phyloP scores from a whole-genome alignment of 2,113 vertebrate genomes.

The Apodemus speciosus region DNA sequence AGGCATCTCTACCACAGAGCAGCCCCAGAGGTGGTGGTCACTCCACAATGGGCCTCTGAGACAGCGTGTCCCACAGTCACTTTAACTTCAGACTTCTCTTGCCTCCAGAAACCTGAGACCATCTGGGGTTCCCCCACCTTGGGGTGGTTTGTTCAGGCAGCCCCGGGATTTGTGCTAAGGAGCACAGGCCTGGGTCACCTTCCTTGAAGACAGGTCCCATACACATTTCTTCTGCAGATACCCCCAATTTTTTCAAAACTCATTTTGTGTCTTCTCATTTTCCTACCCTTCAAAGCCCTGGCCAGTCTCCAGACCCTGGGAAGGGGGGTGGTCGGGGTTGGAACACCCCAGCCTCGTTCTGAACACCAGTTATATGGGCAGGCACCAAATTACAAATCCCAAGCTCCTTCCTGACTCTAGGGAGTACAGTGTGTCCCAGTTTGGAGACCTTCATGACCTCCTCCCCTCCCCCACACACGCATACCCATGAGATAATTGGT shows the following conservation, averaged over 20 bases:
- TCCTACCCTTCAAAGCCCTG: not conserved
- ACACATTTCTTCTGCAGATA: not conserved
- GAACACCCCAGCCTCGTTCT: not conserved
- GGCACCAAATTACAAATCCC: not conserved
- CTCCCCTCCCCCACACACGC: not conserved
- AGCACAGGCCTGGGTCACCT: not conserved
- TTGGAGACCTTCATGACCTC: not conserved
- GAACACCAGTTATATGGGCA: accelerated
- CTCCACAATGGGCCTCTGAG: not conserved
- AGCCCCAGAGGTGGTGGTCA: not conserved
- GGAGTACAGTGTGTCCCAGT: not conserved
- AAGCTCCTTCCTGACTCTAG: not conserved
- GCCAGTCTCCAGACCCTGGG: not conserved
- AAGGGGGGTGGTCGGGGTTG: not conserved
- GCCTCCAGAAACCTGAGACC: not conserved
- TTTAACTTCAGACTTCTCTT: not conserved
- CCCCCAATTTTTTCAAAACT: not conserved
- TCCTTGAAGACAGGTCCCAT: no score
- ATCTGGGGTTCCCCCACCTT: not conserved
- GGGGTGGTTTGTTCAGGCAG: accelerated
- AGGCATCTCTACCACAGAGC: no score
- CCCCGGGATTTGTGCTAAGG: not conserved
- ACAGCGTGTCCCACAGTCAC: not conserved
- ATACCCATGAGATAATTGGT: not conserved
- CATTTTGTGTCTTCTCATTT: not conserved